phyloP scores from a whole-genome alignment of 2,113 vertebrate genomes.

The Tachuris rubrigastra region DNA sequence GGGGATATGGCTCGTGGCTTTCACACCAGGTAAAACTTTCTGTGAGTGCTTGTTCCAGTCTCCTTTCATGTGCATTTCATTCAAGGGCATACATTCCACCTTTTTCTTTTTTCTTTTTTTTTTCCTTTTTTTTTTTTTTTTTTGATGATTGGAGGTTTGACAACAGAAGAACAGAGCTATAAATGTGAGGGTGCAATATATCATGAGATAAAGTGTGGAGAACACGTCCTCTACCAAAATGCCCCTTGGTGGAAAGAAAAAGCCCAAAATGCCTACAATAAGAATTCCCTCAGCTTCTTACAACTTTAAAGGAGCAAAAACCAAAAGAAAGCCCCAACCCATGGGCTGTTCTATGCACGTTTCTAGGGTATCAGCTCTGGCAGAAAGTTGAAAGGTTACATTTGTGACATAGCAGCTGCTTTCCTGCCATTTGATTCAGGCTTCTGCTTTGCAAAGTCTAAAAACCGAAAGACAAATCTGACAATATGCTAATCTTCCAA shows the following conservation, averaged over 20 bases:
- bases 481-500: constrained; percentile 78
- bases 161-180: constrained; percentile 65
- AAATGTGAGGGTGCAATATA: constrained; percentile 67
- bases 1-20: not conserved
- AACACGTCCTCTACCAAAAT: constrained; percentile 65
- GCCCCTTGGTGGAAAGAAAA: constrained; percentile 45
- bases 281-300: not conserved
- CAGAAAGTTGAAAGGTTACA: constrained; percentile 75
- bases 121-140: not conserved
- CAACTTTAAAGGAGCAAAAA: constrained; percentile 44
- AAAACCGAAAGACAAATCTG: constrained; percentile 76
- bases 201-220: constrained; percentile 63
- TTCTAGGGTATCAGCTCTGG: constrained; percentile 56
- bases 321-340: constrained; percentile 10
- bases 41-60: constrained; percentile 8
- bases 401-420: constrained; percentile 64
- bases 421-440: constrained; percentile 64
- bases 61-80: constrained; percentile 43
- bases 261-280: not conserved
- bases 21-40: constrained; percentile 61
- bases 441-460: constrained; percentile 69
- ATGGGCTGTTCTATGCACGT: not conserved
- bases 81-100: constrained; percentile 60
- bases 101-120: not conserved
- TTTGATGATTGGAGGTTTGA: constrained; percentile 37